Evolutionary conservation across 2,797 vertebrate genomes (phyloP), one percentile per base, ranked within the genome.

Genomic region (Gobio occitaniae): DNA sequence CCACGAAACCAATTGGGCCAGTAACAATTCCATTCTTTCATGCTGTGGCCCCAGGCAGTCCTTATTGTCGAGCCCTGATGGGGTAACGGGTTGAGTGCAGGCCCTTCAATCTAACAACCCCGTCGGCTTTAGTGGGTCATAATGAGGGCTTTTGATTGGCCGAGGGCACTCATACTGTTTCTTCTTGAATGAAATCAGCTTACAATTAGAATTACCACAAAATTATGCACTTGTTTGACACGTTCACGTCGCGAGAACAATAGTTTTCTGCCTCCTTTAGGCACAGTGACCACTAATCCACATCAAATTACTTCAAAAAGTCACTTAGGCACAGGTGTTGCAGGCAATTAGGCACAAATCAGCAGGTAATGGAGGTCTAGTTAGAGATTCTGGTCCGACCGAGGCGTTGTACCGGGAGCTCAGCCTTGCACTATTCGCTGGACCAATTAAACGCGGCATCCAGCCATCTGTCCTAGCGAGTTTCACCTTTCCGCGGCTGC

Each of bases 371-470:
- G 41, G 77, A 82, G 82, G 77, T 77, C 82, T 75, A 80, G 61
- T 80, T 48, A 36, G 74, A 79, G 80, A 84, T 21, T 36, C 2
- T 63, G 75, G 85, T 56, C 72, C 0, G 59, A 85, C 77, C 5
- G 83, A 29, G 25, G 85, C 6, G 63, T 79, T 66, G 71, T 81
- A 84, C 74, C 63, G 9, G 36, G 71, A 85, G 47, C 85, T 86
- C 74, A 78, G 82, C 68, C 86, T 86, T 80, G 86, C 72, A 19
- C 21, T 72, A 79, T 81, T 87, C 87, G 48, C 70, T 25, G 56
- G 47, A 79, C 91, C 91, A 94, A 94, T 94, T 94, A 94, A 90
- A 88, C 83, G 86, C 84, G 78, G 93, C 87, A 85, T 93, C 95
- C 92, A 91, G 88, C 72, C 5, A 91, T 80, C 89, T 56, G 63